These are phyloP conservation scores for Mola mola DNA, from an alignment of 2,113 vertebrate genomes.

Conservation along the genomic window DNA sequence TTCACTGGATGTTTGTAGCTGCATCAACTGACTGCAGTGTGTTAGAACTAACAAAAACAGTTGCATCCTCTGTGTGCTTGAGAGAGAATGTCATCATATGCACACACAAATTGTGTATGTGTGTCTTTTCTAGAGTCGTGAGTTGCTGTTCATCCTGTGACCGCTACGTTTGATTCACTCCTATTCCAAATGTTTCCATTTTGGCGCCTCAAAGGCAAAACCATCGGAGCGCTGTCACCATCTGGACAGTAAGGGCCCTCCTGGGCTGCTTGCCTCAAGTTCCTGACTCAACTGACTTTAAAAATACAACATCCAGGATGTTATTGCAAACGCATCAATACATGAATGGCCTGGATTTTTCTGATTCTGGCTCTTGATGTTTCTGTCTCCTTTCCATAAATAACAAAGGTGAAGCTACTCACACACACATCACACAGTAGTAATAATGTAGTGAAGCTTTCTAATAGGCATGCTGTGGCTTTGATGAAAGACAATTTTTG, in stretches of 20 bases:
- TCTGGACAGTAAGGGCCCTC: slow-evolving; percentile 46
- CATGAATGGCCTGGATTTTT: slow-evolving; percentile 66
- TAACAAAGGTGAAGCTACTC: slow-evolving; percentile 59
- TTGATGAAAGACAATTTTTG: slow-evolving; percentile 47
- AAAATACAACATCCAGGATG: slow-evolving; percentile 76
- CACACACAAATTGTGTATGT: slow-evolving; percentile 16
- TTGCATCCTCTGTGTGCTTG: slow-evolving; percentile 10
- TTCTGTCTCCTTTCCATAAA: slow-evolving; percentile 65
- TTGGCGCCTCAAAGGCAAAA: slow-evolving; percentile 59
- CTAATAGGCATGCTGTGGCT: slow-evolving; percentile 38
- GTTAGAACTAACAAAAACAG: slow-evolving; percentile 10
- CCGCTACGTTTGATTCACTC: slow-evolving; percentile 70
- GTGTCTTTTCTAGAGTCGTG: slow-evolving; percentile 38
- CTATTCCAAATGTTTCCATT: slow-evolving; percentile 63
- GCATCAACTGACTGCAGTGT: background rate
- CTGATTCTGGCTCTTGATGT: slow-evolving; percentile 45
- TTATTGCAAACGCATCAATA: slow-evolving; percentile 70
- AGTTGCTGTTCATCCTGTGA: slow-evolving; percentile 64
- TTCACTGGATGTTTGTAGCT: too few species aligned
- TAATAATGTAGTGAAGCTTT: slow-evolving; percentile 49
- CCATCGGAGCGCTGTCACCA: slow-evolving; percentile 47
- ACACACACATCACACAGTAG: slow-evolving; percentile 55
- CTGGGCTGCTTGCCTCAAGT: slow-evolving; percentile 42
- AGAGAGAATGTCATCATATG: background rate
- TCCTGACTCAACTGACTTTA: slow-evolving; percentile 55